phyloP scores from a whole-genome alignment of 2,888 invertebrate genomes.

The Branchipolynoe longqiensis region DNA sequence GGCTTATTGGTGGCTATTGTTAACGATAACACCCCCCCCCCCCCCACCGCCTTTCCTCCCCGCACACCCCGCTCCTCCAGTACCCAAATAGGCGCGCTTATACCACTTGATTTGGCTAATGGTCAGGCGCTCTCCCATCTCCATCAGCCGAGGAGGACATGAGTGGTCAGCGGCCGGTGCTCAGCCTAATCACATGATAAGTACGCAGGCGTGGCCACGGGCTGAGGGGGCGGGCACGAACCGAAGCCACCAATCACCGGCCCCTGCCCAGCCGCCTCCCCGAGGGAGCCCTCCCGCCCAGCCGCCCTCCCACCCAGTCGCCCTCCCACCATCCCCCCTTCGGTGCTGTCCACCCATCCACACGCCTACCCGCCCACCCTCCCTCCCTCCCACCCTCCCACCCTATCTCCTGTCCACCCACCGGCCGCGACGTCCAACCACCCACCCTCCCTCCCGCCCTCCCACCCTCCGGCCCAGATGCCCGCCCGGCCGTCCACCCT shows the following conservation, averaged over 20 bases:
- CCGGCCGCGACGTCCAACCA: too few relatives aligned
- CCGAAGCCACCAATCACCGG: conserved; percentile 11
- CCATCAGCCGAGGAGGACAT: conserved; percentile 43
- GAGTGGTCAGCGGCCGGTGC: conserved; percentile 32
- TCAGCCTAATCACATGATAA: conserved; percentile 33
- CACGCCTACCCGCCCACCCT: background rate
- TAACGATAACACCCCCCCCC: conserved; percentile 6
- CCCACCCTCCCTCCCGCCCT: background rate
- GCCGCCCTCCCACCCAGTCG: background rate
- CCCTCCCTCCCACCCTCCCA: too few relatives aligned
- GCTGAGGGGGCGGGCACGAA: conserved; percentile 29
- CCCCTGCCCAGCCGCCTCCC: background rate
- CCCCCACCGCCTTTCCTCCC: too few relatives aligned
- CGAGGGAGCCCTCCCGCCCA: background rate
- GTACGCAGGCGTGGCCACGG: conserved; percentile 47
- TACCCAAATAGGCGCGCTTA: conserved; percentile 45
- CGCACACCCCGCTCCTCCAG: too few relatives aligned
- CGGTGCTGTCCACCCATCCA: conserved; percentile 9
- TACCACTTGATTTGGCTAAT: conserved; percentile 46
- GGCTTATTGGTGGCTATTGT: conserved; percentile 47
- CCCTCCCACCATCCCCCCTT: too few relatives aligned
- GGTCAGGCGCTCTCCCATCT: conserved; percentile 31
- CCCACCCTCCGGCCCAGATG: too few relatives aligned
- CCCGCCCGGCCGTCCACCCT: background rate
- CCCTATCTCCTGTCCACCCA: too few relatives aligned